Conservation (phyloP, 2,797 vertebrate species). For the Pseudochirops cupreus region DNA sequence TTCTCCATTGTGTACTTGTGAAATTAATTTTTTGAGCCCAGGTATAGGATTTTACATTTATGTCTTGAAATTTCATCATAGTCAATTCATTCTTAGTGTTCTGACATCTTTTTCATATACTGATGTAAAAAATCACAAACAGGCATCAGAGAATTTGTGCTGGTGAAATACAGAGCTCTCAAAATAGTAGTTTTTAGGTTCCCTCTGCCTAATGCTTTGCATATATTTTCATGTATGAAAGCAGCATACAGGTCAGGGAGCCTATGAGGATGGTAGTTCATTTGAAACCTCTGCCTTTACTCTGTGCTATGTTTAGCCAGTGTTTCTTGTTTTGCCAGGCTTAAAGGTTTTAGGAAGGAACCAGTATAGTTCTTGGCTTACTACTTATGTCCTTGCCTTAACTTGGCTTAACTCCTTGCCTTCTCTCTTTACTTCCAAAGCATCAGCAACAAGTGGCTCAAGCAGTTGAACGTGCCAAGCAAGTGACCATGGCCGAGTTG, state of each 20-base stretch:
- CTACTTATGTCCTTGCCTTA: background rate
- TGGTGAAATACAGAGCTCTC: slow-evolving; percentile 14
- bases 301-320: background rate
- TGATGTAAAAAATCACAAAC: background rate
- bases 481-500: slow-evolving; percentile 98
- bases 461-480: slow-evolving; percentile 97
- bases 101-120: background rate
- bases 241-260: background rate
- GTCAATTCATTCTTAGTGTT: background rate
- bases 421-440: slow-evolving; percentile 84
- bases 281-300: background rate
- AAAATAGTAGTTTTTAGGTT: background rate
- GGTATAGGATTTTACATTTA: background rate
- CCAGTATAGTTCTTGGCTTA: slow-evolving; percentile 13
- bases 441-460: slow-evolving; percentile 99
- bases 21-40: background rate
- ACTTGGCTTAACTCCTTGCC: slow-evolving; percentile 55
- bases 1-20: background rate
- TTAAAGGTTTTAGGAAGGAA: slow-evolving; percentile 6
- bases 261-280: background rate
- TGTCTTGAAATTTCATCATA: background rate
- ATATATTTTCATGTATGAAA: background rate
- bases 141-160: background rate
- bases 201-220: background rate
- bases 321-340: background rate